Percentiles rank a stretch among this genome's conserved stretches.
These are phyloP conservation scores for Cosmopolites sordidus DNA, from an alignment of 2,888 invertebrate species.

Conservation along the genomic window DNA sequence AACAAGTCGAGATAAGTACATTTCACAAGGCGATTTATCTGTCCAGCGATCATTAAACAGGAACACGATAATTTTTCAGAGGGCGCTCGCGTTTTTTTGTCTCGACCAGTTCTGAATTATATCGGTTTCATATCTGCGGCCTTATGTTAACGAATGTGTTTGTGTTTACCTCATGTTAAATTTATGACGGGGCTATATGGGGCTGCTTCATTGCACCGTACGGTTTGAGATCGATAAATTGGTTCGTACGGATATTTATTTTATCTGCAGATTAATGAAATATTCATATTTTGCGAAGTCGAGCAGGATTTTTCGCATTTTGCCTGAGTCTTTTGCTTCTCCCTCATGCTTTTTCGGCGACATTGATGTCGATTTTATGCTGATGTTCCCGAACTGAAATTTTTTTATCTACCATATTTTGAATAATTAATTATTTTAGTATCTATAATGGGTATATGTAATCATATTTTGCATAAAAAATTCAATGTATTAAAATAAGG, in stretches of 20 bases:
- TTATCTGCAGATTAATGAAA: constrained; percentile 1
- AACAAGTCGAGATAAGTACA: background rate
- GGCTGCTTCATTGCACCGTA: background rate
- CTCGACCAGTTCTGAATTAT: background rate
- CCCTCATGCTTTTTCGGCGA: background rate
- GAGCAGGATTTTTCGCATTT: background rate
- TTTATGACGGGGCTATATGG: constrained; percentile 12
- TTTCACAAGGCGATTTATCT: constrained; percentile 10
- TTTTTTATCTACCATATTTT: background rate
- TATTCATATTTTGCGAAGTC: background rate
- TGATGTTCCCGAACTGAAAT: background rate
- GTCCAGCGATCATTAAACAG: constrained; percentile 3
- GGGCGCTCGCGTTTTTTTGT: constrained; percentile 5
- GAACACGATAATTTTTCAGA: constrained; percentile 3
- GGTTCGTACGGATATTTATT: background rate
- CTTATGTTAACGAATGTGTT: constrained; percentile 19
- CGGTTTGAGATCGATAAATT: background rate
- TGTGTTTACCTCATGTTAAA: constrained; percentile 21
- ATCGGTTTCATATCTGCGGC: constrained; percentile 17
- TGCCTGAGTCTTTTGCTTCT: background rate
- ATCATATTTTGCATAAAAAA: no score
- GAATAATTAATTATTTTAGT: no score
- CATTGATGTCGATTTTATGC: background rate
- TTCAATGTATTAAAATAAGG: no score
- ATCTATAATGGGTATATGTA: no score